These are phyloP conservation scores for Ormyrus labotus DNA, from an alignment of 2,888 invertebrate genomes.

Conservation along the genomic window DNA sequence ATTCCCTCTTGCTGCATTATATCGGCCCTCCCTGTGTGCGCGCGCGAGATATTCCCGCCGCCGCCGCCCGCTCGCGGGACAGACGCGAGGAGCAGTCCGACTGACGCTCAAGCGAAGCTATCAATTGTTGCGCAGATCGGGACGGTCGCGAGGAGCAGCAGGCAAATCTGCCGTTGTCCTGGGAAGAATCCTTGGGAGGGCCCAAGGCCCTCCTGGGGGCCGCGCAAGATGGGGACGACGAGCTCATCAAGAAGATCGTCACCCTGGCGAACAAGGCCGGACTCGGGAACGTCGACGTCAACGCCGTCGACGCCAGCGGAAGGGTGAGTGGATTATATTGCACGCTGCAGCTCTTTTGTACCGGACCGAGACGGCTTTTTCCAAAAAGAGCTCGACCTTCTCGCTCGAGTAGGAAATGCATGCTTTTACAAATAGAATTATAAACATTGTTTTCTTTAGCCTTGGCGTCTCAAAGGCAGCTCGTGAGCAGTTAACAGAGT, in stretches of 20 bases:
- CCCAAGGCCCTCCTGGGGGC: constrained; percentile 76
- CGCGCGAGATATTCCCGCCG: no score
- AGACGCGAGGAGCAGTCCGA: not conserved
- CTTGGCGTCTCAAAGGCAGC: no score
- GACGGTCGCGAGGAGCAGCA: constrained; percentile 58
- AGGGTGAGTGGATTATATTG: constrained; percentile 75
- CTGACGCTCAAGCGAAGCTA: constrained; percentile 34
- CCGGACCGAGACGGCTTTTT: not conserved
- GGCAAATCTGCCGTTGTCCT: constrained; percentile 57
- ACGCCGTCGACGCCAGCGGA: constrained; percentile 79
- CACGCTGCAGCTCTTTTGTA: not conserved
- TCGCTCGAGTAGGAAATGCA: no score
- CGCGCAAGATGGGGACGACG: constrained; percentile 78
- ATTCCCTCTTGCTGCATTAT: no score
- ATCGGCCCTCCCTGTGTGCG: not conserved
- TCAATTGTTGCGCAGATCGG: constrained; percentile 58
- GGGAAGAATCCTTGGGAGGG: constrained; percentile 66
- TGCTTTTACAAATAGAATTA: no score
- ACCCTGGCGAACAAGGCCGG: constrained; percentile 71
- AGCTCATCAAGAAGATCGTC: constrained; percentile 74
- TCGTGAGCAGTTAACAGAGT: no score
- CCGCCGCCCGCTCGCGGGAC: no score
- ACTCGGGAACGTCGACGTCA: constrained; percentile 76
- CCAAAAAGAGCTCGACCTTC: no score
- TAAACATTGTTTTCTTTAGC: no score